These are phyloP conservation scores for Ptychochromis oligacanthus DNA, from an alignment of 2,113 vertebrate species.

Conservation along the genomic window DNA sequence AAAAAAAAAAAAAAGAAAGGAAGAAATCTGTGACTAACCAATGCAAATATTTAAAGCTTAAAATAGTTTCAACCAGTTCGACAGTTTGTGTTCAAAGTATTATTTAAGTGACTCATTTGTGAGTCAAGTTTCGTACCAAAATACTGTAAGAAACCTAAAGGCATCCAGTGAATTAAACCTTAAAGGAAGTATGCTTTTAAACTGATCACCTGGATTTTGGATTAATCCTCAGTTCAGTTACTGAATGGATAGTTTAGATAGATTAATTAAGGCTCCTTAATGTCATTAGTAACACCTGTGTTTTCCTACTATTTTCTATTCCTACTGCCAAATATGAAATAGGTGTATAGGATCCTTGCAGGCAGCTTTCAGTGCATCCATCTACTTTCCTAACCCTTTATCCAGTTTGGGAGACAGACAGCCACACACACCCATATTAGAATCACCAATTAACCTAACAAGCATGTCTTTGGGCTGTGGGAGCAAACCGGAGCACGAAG, in stretches of 20 bases:
- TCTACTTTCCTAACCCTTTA: background rate
- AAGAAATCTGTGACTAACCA: slow-evolving; percentile 10
- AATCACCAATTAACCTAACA: background rate
- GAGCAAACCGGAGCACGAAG: too few relatives aligned
- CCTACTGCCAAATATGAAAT: background rate
- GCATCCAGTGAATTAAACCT: background rate
- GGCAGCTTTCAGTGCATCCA: background rate
- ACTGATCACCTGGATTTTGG: background rate
- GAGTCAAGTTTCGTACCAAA: background rate
- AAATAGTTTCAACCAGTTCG: background rate
- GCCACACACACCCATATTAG: background rate
- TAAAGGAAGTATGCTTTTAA: background rate
- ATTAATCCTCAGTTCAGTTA: background rate
- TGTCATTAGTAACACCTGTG: background rate
- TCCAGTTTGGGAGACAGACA: background rate
- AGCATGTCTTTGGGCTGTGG: background rate
- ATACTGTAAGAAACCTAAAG: background rate
- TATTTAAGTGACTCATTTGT: slow-evolving; percentile 5
- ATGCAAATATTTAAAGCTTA: slow-evolving; percentile 9
- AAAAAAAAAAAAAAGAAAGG: background rate
- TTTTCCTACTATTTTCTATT: background rate
- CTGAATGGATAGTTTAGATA: background rate
- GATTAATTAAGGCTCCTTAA: background rate
- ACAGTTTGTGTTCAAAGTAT: background rate
- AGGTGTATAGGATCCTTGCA: background rate